Conservation (phyloP, 2,888 invertebrate species). For the Diarsia mendica region DNA sequence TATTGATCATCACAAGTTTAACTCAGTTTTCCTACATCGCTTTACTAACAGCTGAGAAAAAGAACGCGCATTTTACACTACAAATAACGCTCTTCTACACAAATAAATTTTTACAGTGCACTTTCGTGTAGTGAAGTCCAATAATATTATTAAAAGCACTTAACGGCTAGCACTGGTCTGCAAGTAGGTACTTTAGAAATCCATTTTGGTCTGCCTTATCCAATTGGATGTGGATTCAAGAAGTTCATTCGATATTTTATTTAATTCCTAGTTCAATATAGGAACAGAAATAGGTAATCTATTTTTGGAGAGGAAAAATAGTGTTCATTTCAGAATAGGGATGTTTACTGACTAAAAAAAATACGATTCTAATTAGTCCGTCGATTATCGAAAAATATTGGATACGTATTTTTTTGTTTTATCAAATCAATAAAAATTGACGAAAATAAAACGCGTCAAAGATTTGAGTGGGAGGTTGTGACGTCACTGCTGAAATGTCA, state of each 20-base stretch:
- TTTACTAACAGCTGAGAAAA: not conserved
- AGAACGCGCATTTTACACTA: not conserved
- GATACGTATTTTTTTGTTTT: too few species aligned
- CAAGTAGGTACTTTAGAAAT: constrained; percentile 14
- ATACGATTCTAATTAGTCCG: too few species aligned
- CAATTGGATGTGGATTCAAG: constrained; percentile 7
- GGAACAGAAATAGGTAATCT: constrained; percentile 21
- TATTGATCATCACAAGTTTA: not conserved
- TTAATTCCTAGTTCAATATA: constrained; percentile 27
- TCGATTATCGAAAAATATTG: too few species aligned
- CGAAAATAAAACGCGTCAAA: too few species aligned
- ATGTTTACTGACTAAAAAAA: too few species aligned
- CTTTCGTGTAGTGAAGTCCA: constrained; percentile 7
- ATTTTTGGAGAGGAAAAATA: constrained; percentile 10
- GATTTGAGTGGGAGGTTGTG: too few species aligned
- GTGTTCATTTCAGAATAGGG: too few species aligned
- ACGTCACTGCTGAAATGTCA: too few species aligned
- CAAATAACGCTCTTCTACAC: not conserved
- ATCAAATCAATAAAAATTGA: too few species aligned
- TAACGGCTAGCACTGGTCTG: not conserved
- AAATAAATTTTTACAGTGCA: not conserved
- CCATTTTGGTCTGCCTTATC: constrained; percentile 27
- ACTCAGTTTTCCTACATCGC: not conserved
- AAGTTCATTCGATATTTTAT: constrained; percentile 31
- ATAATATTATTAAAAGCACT: constrained; percentile 23